phyloP scores from a whole-genome alignment of 2,797 vertebrate species.

The Octomys mimax region DNA sequence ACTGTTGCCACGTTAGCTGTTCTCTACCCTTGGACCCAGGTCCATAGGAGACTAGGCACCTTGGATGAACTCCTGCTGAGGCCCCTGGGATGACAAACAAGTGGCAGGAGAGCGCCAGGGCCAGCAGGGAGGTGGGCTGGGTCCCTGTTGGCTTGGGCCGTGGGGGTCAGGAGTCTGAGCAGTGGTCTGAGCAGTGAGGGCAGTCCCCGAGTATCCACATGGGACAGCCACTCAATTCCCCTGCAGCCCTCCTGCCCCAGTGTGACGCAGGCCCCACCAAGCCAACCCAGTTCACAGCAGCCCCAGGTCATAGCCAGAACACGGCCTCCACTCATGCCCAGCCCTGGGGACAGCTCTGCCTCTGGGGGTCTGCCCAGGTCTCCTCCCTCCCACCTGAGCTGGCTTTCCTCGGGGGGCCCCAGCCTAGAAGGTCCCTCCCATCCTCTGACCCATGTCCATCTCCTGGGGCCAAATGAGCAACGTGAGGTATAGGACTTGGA shows the following conservation, averaged over 20 bases:
- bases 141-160: background rate
- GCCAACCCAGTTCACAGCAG: background rate
- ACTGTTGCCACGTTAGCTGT: background rate
- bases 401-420: background rate
- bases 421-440: background rate
- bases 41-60: background rate
- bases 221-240: too few relatives aligned
- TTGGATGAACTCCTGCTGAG: background rate
- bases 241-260: background rate
- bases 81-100: background rate
- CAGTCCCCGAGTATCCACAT: background rate
- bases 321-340: background rate
- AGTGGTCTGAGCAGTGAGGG: background rate
- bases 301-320: background rate
- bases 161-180: background rate
- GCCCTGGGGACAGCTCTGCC: rapidly evolving
- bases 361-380: background rate
- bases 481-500: background rate
- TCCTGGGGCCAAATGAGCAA: background rate
- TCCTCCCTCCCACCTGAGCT: background rate
- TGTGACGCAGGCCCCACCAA: background rate
- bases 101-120: background rate
- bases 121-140: background rate
- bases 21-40: background rate
- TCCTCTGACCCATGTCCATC: background rate